Evolutionary conservation across 2,888 invertebrate species (phyloP), one percentile per base, ranked within the genome.

Genomic region (Trachelus troglodyta): DNA sequence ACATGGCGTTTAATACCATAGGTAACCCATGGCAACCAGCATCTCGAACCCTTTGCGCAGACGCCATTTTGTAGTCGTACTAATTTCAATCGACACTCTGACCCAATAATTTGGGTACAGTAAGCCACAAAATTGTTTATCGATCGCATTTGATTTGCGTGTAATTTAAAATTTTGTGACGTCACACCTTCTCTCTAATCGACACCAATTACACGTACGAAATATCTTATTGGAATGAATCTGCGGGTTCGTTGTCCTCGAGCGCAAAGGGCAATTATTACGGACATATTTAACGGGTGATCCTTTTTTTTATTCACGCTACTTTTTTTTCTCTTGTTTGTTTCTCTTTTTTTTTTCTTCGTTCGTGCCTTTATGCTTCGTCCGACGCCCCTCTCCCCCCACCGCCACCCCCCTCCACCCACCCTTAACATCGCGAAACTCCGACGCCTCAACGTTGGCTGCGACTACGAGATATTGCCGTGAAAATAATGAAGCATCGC

Each of bases 401-500:
- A 1, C 31, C 31, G 31, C 31, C 31, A 31, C 31, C 31, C 31
- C 31, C 31, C 34, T 4, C 6, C 9, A 0, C 33, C 33, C 33
- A 33, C 34, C 34, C 56, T 56, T 56, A 56, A 56, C 56, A 23
- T 56, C 56, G 56, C 56, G 0, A 56, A 56, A 23, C 56, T 56
- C 56, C 1, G 9, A 56, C 23, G 56, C 23, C 56, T 56, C 23
- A 2, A 56, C 56, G 56, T 23, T 56, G 23, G 56, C 56, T 56
- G 56, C 56, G 56, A 56, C 56, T 56, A 9, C 23, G 56, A 56
- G 56, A 56, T 56, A 75, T 37, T 56, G 75, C 75, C 56, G 75
- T 71, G 76, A 56, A 81, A 83, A 83, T 83, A 76, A 82, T 78
- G 79, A 79, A 79, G 75, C 79, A 74, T 73, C 78, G 79, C 77